Base-by-base conservation (phyloP, 2,113 vertebrate genomes). In the Crotalus helleri region DNA sequence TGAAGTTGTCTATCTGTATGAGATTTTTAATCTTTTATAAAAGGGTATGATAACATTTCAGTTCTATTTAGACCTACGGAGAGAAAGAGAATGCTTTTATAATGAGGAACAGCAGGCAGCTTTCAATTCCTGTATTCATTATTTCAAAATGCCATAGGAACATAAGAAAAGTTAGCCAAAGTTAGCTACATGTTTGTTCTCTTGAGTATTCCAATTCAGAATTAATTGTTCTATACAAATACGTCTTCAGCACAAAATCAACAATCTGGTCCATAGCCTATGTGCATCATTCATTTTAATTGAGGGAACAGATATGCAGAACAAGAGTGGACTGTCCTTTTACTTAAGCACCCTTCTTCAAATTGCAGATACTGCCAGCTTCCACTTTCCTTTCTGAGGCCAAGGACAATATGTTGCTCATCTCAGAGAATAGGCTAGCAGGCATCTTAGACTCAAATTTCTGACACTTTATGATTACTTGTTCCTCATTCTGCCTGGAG, bases 1-100 rank as follows among this genome's bases (percentile, higher is more conserved):
- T 93, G 85, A 89, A 26, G 17, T 24, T 51, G 44, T 51, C 92
- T 96, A 97, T 95, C 97, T 98, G 97, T 98, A 98, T 98, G 97
- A 98, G 98, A 98, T 97, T 97, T 98, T 96, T 97, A 97, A 97
- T 96, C 97, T 97, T 96, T 91, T 95, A 96, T 96, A 94, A 96
- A 97, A 98, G 98, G 98, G 97, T 98, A 98, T 99, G 98, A 98
- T 98, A 98, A 98, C 97, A 96, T 94, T 69, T 95, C 53, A 94
- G 94, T 94, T 96, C 93, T 96, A 0, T 94, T 96, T 95, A 91
- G 90, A 33, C 51, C 58, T 57, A 23, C 3, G 26, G 21, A 69
- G 88, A 81, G 26, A 26, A 64, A 69, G 88, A 59, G 23, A 29
- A 61, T 33, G 46, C 15, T 24, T 29, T 51, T 19, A 69, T n/a